Evolutionary conservation across 2,888 invertebrate genomes (phyloP).

Genomic region (Fragum fragum): DNA sequence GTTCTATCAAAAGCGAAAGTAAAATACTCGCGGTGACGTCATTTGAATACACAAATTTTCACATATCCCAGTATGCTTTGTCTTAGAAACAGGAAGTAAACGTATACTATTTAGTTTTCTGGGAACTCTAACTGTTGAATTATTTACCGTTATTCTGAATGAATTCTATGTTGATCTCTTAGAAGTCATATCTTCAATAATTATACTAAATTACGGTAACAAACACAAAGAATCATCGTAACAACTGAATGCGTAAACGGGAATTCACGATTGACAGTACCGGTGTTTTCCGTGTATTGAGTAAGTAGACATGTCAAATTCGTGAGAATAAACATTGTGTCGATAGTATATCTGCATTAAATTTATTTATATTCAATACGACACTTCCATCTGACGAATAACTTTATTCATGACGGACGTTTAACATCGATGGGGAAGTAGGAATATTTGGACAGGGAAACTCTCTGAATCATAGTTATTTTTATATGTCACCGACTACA

Average conservation of each 20-base stretch:
- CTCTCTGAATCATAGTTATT: constrained; percentile 11
- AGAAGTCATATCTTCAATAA: too few relatives aligned
- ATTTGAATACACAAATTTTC: constrained; percentile 15
- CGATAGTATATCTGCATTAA: constrained; percentile 20
- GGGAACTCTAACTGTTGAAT: constrained; percentile 46
- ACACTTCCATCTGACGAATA: too few relatives aligned
- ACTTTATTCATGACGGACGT: too few relatives aligned
- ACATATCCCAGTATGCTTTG: constrained; percentile 66
- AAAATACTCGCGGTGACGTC: constrained; percentile 19
- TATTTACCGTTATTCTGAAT: constrained; percentile 36
- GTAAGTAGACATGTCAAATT: constrained; percentile 41
- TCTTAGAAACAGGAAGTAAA: constrained; percentile 78
- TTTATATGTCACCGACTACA: constrained; percentile 41
- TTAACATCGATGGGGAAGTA: background rate
- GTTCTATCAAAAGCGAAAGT: constrained; percentile 2
- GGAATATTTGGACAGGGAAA: background rate
- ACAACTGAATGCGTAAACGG: constrained; percentile 12
- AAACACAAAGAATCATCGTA: too few relatives aligned
- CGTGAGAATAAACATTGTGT: constrained; percentile 18
- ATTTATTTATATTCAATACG: background rate
- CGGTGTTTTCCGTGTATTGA: constrained; percentile 65
- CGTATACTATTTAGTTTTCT: constrained; percentile 52
- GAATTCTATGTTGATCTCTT: constrained; percentile 12
- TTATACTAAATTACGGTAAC: too few relatives aligned
- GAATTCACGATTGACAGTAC: constrained; percentile 48